Evolutionary conservation across 1,140 invertebrate species (phyloP), one percentile per base, ranked within the genome.

Genomic region (Tenebrio molitor): DNA sequence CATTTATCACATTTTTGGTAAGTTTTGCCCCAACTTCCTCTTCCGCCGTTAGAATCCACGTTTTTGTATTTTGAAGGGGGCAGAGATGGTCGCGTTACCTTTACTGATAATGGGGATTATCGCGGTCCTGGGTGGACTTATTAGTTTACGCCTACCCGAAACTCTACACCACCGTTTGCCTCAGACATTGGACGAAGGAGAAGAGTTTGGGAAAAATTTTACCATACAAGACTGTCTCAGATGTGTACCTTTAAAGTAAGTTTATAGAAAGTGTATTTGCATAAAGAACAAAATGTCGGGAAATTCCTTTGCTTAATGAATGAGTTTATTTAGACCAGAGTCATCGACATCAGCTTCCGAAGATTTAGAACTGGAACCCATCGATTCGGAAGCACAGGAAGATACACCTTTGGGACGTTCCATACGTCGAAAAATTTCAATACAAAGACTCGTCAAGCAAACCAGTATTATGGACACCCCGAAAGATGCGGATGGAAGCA

Each of bases 1-100:
- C 94, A 7, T 95, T 97, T 83, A 92, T 97, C 41, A 95, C 93
- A 41, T 95, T 95, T 84, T 85, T 95, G 85, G 93, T 94, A 87
- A 87, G 86, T 58, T n/a, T n/a, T n/a, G n/a, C n/a, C n/a, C n/a
- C n/a, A n/a, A n/a, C n/a, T n/a, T n/a, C n/a, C n/a, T n/a, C n/a
- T n/a, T n/a, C n/a, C n/a, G n/a, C n/a, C n/a, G n/a, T n/a, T n/a
- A n/a, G n/a, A n/a, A n/a, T n/a, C n/a, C n/a, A n/a, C n/a, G n/a
- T n/a, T n/a, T 12, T 29, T 7, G 36, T 78, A 16, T 15, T 74
- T 78, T 74, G 10, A 74, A 95, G 93, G 94, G 94, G 1, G 91
- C 89, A 74, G 93, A 93, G 78, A 93, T 93, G 80, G 83, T 95
- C n/a, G 89, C 93, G 21, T 78, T 95, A 23, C 93, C 93, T 0